Conservation (phyloP, 92 coral and sea anemone species). For the Isaurus tuberculatus region DNA sequence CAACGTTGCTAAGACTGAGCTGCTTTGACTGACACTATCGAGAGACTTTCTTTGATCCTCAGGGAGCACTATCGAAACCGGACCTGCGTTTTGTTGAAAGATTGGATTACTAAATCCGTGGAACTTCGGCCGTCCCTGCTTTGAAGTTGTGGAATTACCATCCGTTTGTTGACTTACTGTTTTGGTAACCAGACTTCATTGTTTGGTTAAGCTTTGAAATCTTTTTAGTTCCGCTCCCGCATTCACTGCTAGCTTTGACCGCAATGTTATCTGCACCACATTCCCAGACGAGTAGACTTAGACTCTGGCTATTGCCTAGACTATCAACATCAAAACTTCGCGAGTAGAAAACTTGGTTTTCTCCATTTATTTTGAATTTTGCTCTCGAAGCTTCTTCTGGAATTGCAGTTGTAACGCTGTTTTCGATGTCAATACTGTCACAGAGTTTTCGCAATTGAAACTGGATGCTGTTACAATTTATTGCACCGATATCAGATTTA, state of each 20-base stretch:
- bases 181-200: conserved; percentile 22
- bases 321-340: conserved; percentile 64
- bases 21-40: conserved; percentile 63
- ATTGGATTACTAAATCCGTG: conserved; percentile 82
- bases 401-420: conserved; percentile 94
- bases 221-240: conserved; percentile 78
- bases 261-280: conserved; percentile 87
- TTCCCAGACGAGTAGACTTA: conserved; percentile 87
- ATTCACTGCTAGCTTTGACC: conserved; percentile 82
- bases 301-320: conserved; percentile 53
- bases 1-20: conserved; percentile 76
- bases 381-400: conserved; percentile 83
- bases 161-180: conserved; percentile 12
- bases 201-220: conserved; percentile 70
- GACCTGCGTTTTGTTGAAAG: conserved; percentile 61
- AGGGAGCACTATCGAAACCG: conserved; percentile 49
- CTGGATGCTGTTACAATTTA: conserved; percentile 82
- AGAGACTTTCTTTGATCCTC: conserved; percentile 60
- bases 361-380: conserved; percentile 78
- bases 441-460: conserved; percentile 90
- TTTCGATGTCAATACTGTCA: conserved; percentile 83
- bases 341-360: conserved; percentile 68
- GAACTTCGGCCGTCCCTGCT: conserved; percentile 23
- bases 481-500: conserved; percentile 61
- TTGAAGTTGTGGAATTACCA: neutral